A percentile compares a stretch with the other conserved stretches of the same genome.
Conservation (phyloP, 2,888 invertebrate species). For the Polyploca ridens region DNA sequence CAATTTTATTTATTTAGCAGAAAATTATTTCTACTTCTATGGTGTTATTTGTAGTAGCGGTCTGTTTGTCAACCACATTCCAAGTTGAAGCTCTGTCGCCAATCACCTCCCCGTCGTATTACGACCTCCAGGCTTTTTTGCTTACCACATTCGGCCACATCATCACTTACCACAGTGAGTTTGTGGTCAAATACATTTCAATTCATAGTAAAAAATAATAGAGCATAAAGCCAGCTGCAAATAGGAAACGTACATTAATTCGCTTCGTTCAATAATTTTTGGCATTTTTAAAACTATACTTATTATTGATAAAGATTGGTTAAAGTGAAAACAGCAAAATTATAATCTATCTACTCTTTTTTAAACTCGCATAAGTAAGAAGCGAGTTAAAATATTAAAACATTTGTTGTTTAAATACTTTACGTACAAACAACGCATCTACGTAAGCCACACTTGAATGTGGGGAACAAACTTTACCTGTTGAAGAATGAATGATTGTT, state of each 20-base stretch:
- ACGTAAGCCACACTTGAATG: conserved; percentile 26
- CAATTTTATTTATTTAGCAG: too few relatives aligned
- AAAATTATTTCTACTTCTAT: too few relatives aligned
- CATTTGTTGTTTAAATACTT: conserved; percentile 15
- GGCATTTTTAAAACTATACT: not conserved
- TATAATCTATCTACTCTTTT: not conserved
- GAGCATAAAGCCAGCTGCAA: not conserved
- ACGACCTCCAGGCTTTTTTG: not conserved
- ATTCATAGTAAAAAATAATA: not conserved
- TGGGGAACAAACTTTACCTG: conserved; percentile 55
- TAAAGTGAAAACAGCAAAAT: not conserved
- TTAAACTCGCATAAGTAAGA: not conserved
- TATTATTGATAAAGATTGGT: not conserved
- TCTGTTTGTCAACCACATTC: too few relatives aligned
- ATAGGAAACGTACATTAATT: not conserved
- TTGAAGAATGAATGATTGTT: conserved; percentile 82
- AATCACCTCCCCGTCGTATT: too few relatives aligned
- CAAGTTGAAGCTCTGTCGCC: too few relatives aligned
- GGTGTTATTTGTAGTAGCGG: not conserved
- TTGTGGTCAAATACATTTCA: not conserved
- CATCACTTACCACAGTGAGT: too few relatives aligned
- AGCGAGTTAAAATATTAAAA: conserved; percentile 7
- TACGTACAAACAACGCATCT: conserved; percentile 1
- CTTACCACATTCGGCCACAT: not conserved
- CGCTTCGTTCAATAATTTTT: too few relatives aligned